Percentiles rank a stretch among this genome's conserved stretches.
phyloP scores from a whole-genome alignment of 1,140 invertebrate genomes.

The Zaprionus ornatus region DNA sequence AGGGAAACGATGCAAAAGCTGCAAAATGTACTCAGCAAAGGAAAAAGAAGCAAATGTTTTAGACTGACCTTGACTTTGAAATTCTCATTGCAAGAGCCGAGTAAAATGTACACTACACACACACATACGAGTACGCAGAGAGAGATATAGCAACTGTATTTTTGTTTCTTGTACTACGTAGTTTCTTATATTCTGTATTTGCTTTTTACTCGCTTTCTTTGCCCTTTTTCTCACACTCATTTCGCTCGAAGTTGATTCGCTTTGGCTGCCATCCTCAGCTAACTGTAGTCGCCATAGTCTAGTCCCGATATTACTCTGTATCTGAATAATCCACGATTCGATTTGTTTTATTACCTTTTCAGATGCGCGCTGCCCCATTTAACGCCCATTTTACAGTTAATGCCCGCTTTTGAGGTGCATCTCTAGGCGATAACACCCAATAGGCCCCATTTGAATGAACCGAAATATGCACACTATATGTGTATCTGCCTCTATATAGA shows the following conservation, averaged over 20 bases:
- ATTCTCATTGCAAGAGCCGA: conserved; percentile 71
- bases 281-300: conserved; percentile 7
- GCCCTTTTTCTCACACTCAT: neutral
- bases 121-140: neutral
- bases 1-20: conserved; percentile 26
- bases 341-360: conserved; percentile 48
- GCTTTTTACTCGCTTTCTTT: conserved; percentile 1
- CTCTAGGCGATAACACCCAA: neutral
- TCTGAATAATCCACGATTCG: conserved; percentile 22
- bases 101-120: conserved; percentile 47
- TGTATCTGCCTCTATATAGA: conserved; percentile 17
- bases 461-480: conserved; percentile 27
- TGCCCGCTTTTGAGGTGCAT: conserved; percentile 11
- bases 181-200: conserved; percentile 1
- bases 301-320: conserved; percentile 9
- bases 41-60: conserved; percentile 60
- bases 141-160: conserved; percentile 21
- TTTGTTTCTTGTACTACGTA: conserved; percentile 14
- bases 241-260: neutral
- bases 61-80: conserved; percentile 75
- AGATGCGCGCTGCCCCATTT: conserved; percentile 36
- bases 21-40: conserved; percentile 20
- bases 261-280: neutral
- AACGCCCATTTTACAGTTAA: conserved; percentile 14
- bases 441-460: neutral